phyloP scores from a whole-genome alignment of 2,113 vertebrate species.

The Taurulus bubalis region DNA sequence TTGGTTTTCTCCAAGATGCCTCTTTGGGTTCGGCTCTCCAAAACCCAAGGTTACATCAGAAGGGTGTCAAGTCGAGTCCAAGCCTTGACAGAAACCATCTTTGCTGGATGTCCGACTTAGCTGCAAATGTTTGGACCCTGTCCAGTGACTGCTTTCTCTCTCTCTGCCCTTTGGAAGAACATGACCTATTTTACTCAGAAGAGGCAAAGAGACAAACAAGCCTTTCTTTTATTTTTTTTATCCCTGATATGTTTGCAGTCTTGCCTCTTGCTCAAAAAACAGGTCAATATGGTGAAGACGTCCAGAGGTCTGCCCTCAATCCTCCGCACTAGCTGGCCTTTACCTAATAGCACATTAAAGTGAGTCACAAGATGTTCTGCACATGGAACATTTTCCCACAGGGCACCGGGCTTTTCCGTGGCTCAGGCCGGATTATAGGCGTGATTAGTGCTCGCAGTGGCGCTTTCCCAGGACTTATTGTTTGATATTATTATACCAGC shows the following conservation, averaged over 20 bases:
- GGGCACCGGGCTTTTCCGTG: not conserved
- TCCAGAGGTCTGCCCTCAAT: not conserved
- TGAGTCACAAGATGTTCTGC: slow-evolving; percentile 52
- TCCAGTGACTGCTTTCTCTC: slow-evolving; percentile 33
- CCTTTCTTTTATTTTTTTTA: not conserved
- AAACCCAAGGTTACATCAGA: not conserved
- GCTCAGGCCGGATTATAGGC: slow-evolving; percentile 40
- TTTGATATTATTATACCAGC: slow-evolving; percentile 20
- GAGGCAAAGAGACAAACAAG: slow-evolving; percentile 23
- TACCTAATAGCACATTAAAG: slow-evolving; percentile 24
- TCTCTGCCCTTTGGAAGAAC: slow-evolving; percentile 40
- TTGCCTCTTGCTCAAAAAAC: not conserved
- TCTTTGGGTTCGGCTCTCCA: not conserved
- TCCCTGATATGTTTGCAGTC: not conserved
- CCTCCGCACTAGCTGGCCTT: slow-evolving; percentile 17
- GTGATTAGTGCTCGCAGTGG: slow-evolving; percentile 23
- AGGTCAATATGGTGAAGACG: not conserved
- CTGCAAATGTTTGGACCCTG: slow-evolving; percentile 26
- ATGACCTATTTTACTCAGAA: slow-evolving; percentile 55
- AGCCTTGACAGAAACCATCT: not conserved
- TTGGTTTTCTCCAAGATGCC: not conserved
- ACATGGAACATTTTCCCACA: slow-evolving; percentile 39
- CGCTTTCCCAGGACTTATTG: slow-evolving; percentile 36
- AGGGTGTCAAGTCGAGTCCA: not conserved
- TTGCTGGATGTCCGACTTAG: not conserved